A percentile compares a stretch with the other conserved stretches of the same genome.
Conservation (phyloP, 2,888 invertebrate genomes). For the Antheraea yamamai region DNA sequence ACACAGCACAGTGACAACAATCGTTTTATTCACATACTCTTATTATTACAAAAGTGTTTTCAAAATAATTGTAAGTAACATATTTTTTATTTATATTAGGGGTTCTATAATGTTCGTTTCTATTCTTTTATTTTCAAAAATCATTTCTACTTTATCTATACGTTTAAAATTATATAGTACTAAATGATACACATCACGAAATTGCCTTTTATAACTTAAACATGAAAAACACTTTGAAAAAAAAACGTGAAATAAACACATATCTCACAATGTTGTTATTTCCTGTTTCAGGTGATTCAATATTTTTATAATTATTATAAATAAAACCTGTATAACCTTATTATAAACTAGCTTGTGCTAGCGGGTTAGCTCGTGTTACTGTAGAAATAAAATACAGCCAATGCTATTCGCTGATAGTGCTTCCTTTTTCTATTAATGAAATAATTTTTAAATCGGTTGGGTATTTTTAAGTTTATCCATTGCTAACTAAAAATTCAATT, state of each 20-base stretch:
- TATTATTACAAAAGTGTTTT: conserved; percentile 7
- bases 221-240: too few species aligned
- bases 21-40: background rate
- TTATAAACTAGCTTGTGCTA: too few species aligned
- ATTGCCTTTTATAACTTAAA: background rate
- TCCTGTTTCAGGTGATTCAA: background rate
- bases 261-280: background rate
- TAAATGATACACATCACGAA: background rate
- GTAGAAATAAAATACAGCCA: too few species aligned
- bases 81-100: background rate
- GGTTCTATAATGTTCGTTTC: background rate
- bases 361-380: too few species aligned
- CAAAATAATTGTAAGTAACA: conserved; percentile 11
- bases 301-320: background rate
- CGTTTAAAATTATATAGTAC: background rate
- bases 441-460: too few species aligned
- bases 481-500: too few species aligned
- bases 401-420: too few species aligned
- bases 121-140: background rate
- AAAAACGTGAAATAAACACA: background rate
- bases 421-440: too few species aligned
- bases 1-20: background rate
- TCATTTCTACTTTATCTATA: background rate
- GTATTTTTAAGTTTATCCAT: too few species aligned
- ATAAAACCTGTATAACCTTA: too few species aligned